Base-by-base conservation (phyloP, 1,140 invertebrate genomes). In the Sarcophaga bullata region DNA sequence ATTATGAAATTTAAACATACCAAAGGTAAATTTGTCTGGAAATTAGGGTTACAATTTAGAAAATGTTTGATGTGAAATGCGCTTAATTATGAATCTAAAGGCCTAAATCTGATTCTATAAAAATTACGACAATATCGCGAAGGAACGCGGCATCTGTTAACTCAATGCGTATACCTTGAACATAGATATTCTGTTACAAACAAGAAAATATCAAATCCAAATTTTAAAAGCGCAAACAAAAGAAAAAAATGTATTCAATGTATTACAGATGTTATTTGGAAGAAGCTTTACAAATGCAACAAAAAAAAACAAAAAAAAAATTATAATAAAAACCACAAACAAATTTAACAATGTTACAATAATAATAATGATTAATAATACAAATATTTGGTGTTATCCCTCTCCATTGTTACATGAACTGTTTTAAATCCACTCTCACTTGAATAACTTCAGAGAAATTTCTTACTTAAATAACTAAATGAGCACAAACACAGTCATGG, bases 251-350 rank as follows among this genome's bases (percentile, higher is more conserved):
- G 15, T 58, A 6, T n/a, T 58, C 7, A 15, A 58, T 58, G 13
- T 58, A 58, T 15, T 58, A 58, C 52, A n/a, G n/a, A n/a, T n/a
- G n/a, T n/a, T 50, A 25, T 68, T 68, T 19, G 62, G 62, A 37
- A 25, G 62, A 68, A 68, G 62, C 62, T 68, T 68, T 68, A 68
- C 5, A 68, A 68, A 68, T 68, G 62, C 62, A 15, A 68, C 19
- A 68, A 68, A 17, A 68, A 1, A 68, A 68, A 5, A 17, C 7
- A 68, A 7, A 19, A 25, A 25, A n/a, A n/a, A n/a, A n/a, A n/a
- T n/a, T n/a, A n/a, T n/a, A 58, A 6, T 10, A 13, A 10, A 8
- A 19, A 9, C 62, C 6, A 68, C 17, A 19, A 19, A 25, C 19
- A 25, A n/a, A n/a, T 8, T 58, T 58, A n/a, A 37, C 11, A 58